Base-by-base conservation (phyloP, 2,113 vertebrate species). In the Eira barbara region DNA sequence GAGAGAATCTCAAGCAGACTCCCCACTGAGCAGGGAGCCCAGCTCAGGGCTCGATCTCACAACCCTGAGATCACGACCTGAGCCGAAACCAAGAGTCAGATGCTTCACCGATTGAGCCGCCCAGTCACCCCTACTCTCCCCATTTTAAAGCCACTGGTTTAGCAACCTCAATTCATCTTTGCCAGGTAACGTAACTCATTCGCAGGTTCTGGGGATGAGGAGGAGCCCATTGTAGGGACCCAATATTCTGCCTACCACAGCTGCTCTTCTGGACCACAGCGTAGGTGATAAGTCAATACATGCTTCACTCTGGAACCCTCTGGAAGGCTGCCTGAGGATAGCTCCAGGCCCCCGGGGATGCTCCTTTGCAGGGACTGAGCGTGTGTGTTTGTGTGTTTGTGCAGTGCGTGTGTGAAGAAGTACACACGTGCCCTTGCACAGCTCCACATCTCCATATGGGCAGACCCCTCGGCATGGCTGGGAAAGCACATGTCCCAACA, bases 401-500 rank as follows among this genome's bases (percentile, higher is more conserved):
- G 81, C 49, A 74, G 63, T 85, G n/a, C 36, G 36, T 86, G 76
- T 39, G 7, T 78, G 76, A 73, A 55, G 9, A 73, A 87, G 76
- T 17, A 55, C 21, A 8, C 89, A 61, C 3, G 11, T 73, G 83
- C 63, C 65, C 74, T 94, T 95, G 91, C 81, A 92, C 88, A 71
- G 88, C 23, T 84, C 88, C 73, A 13, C 39, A 11, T 29, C 91
- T 63, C 89, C 88, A 87, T 80, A 90, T 85, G 88, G 73, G 91
- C 79, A 80, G 96, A 59, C 59, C 78, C 73, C 88, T 97, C 95
- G 4, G 82, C 82, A 31, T 29, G 96, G 93, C 95, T 98, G 97
- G 94, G 97, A 98, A 98, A 96, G 98, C 97, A 97, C 97, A 98
- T 80, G 97, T 95, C 97, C 97, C 93, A 97, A 91, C 92, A 95